Conservation (phyloP, 2,888 invertebrate genomes). For the Andrena haemorrhoa region DNA sequence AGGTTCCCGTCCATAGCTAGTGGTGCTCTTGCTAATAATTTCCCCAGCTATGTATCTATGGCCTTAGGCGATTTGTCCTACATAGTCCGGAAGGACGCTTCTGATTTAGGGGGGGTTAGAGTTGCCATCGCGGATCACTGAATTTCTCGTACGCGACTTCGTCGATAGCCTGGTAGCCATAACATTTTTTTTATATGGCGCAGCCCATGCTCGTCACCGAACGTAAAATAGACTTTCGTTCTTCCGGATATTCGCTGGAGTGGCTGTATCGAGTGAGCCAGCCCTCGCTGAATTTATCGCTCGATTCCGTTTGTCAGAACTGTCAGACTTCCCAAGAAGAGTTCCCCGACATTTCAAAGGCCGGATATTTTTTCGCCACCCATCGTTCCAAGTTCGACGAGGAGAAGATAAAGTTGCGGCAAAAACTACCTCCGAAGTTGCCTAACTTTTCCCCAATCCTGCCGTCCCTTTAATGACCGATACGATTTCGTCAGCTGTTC, state of each 20-base stretch:
- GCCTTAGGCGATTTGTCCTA: no score
- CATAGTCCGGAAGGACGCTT: not conserved
- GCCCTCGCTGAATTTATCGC: conserved; percentile 26
- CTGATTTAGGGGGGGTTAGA: not conserved
- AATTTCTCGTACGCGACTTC: conserved; percentile 10
- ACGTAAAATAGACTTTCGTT: conserved; percentile 24
- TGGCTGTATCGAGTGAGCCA: conserved; percentile 9
- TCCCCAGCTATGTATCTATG: no score
- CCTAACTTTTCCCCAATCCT: not conserved
- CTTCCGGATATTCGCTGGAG: conserved; percentile 3
- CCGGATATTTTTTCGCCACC: conserved; percentile 18
- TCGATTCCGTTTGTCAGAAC: conserved; percentile 39
- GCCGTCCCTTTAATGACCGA: not conserved
- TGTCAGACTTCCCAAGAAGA: conserved; percentile 2
- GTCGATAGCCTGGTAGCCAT: not conserved
- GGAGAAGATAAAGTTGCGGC: conserved; percentile 3
- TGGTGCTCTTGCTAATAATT: no score
- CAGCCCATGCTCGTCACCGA: not conserved
- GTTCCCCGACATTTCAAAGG: not conserved
- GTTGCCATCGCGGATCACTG: not conserved
- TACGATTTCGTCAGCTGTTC: not conserved
- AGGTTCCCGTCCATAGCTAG: no score
- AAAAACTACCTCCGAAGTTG: not conserved
- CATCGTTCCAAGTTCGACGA: conserved; percentile 8
- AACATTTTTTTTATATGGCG: conserved; percentile 23